These are phyloP conservation scores for Xenus cinereus DNA, from an alignment of 2,113 vertebrate genomes.

Conservation along the genomic window DNA sequence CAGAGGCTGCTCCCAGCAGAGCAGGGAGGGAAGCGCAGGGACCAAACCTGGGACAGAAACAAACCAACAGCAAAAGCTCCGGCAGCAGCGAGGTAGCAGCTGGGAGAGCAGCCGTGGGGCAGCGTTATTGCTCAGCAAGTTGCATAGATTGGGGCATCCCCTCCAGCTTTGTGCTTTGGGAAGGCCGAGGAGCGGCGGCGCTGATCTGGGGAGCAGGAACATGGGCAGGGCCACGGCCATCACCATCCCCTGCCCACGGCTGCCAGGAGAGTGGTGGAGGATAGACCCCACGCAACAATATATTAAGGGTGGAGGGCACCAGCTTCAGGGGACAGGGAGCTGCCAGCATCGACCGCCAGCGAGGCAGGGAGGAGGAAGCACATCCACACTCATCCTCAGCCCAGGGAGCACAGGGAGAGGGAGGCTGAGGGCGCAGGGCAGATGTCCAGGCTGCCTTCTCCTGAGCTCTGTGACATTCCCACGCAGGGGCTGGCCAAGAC, in stretches of 20 bases:
- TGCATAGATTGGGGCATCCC: background rate
- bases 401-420: background rate
- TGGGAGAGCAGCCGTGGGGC: background rate
- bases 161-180: background rate
- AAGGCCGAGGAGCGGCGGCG: fast-evolving
- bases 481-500: fast-evolving
- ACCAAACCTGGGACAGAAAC: background rate
- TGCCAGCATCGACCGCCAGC: background rate
- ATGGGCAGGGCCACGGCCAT: fast-evolving
- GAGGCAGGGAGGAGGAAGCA: background rate
- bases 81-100: fast-evolving
- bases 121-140: background rate
- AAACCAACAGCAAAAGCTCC: background rate
- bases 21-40: background rate
- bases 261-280: fast-evolving
- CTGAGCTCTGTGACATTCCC: fast-evolving
- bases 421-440: background rate
- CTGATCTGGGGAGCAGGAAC: too few species aligned
- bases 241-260: fast-evolving
- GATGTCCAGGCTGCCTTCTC: background rate
- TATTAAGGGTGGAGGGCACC: background rate
- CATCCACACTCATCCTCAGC: background rate
- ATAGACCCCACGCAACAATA: background rate
- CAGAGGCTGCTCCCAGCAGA: background rate
- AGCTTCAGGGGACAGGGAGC: background rate